Evolutionary conservation across 2,797 vertebrate genomes (phyloP), one percentile per base, ranked within the genome.

Genomic region (Thunnus albacares): DNA sequence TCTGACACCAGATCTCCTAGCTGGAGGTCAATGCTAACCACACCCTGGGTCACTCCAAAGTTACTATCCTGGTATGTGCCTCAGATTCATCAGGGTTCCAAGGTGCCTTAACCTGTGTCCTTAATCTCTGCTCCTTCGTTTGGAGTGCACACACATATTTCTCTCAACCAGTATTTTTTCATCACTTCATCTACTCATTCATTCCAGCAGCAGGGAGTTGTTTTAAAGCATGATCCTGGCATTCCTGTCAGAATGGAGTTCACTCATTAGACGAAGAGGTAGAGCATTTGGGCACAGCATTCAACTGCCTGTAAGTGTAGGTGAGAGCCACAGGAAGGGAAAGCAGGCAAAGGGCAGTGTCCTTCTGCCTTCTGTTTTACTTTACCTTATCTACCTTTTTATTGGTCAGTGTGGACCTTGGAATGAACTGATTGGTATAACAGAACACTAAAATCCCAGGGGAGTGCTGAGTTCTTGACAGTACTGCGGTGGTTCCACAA

Each of bases 21-120:
- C 71, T 30, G 35, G 6, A 62, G 67, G 41, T 63, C 28, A 57
- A 4, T n/a, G 49, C 38, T 43, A 33, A 47, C 30, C 49, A 24
- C 61, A 18, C n/a, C 55, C 71, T 4, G 52, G 63, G 63, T 64
- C 67, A 52, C 62, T 3, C 69, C 55, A 75, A 17, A 24, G 18
- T 28, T 30, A 45, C 74, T 22, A 7, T 77, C 71, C 77, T 71
- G 73, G 66, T 75, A 43, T 24, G 71, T 75, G 72, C 79, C 86
- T 76, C 78, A 70, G 71, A 49, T 81, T 80, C 72, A 87, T 94
- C 92, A 93, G 94, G 89, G 90, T 94, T 91, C 88, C 77, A 84
- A 79, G 94, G 91, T 96, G 95, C 95, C 95, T 95, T 95, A 93
- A 83, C 64, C 80, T 55, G 69, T 52, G 64, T 79, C 87, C 67